Evolutionary conservation across 2,888 invertebrate genomes (phyloP).

Genomic region (Zele albiditarsus): DNA sequence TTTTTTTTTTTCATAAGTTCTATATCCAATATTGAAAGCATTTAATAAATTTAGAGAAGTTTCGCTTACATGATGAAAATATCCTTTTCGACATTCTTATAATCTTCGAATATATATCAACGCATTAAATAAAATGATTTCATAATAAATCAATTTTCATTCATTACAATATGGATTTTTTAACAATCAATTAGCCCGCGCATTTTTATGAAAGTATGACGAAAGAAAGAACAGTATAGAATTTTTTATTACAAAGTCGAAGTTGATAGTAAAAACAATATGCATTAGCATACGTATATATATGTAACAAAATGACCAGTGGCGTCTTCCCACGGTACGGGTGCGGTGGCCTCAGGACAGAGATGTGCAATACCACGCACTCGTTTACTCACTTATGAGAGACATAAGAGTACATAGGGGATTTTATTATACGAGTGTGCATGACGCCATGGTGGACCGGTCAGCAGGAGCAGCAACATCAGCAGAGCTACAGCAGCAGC

Average conservation of each 20-base stretch:
- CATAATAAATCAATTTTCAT: too few species aligned
- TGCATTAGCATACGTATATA: constrained; percentile 14
- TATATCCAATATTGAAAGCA: too few species aligned
- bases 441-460: constrained; percentile 58
- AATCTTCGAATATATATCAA: too few species aligned
- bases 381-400: constrained; percentile 24
- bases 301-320: constrained; percentile 50
- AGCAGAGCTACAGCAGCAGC: background rate
- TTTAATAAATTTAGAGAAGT: too few species aligned
- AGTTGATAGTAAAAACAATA: constrained; percentile 22
- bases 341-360: constrained; percentile 48
- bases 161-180: too few species aligned
- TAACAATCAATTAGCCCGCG: too few species aligned
- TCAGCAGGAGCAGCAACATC: constrained; percentile 55
- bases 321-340: constrained; percentile 68
- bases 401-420: constrained; percentile 4
- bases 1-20: background rate
- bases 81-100: too few species aligned
- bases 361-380: constrained; percentile 14
- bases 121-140: too few species aligned
- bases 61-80: too few species aligned
- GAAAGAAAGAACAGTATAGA: background rate
- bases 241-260: constrained; percentile 33
- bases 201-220: background rate
- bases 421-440: constrained; percentile 17